Base-by-base conservation (phyloP, 1,140 invertebrate species). In the Halyomorpha halys region DNA sequence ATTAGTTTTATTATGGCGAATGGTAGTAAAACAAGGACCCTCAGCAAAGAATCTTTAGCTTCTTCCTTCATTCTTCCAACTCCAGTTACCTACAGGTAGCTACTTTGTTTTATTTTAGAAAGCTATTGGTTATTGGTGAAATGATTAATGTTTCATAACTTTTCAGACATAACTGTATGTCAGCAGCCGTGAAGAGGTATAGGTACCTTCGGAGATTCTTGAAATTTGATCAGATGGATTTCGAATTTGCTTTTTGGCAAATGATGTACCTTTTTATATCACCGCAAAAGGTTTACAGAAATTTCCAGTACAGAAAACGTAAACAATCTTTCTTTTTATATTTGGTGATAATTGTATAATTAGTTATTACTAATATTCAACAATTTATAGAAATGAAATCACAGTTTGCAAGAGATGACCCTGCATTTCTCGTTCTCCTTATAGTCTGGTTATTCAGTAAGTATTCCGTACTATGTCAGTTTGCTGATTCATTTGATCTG, bases 201-300 rank as follows among this genome's bases (percentile, higher is more conserved):
- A 94, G 94, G 80, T 98, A 94, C 76, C 76, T 98, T 44, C 78
- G 92, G 69, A 82, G 94, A 71, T 76, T 99, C 44, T 81, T 97
- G 25, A 93, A 95, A 76, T 95, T 94, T 73, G 83, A 91, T 72
- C 96, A 98, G 78, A 99, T 99, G 97, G 97, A 99, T 76, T 99
- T 99, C 80, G 94, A 99, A 75, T 99, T 96, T 82, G 97, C 96
- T 3, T 79, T 90, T 14, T 99, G 96, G 96, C 97, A 99, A 83
- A 98, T 98, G 91, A 77, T 97, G 0, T 97, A 97, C 76, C 78
- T 99, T 60, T 94, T 99, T 76, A 82, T 90, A 63, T 81, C 93
- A 0, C 97, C 97, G 25, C 93, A 98, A 74, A 98, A 97, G 84
- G 94, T 99, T 3, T 98, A 97, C 73, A 86, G 93, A 76, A 97